A percentile compares a stretch with the other conserved stretches of the same genome.
Conservation (phyloP, 1,140 invertebrate species). For the Lasioglossum albipes region DNA sequence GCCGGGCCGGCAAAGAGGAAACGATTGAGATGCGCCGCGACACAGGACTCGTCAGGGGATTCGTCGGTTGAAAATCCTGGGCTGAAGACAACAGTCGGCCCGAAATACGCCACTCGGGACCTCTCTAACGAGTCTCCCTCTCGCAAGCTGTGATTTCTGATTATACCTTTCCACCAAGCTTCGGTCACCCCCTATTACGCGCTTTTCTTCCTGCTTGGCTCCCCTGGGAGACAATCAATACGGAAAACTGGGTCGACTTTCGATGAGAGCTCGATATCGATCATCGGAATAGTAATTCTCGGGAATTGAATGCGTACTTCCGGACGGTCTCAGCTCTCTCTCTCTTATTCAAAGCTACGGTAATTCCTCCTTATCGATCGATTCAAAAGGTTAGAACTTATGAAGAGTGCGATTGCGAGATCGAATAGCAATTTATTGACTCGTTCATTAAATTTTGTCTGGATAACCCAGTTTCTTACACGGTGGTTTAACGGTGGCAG, state of each 20-base stretch:
- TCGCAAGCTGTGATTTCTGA: constrained; percentile 66
- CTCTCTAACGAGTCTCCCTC: constrained; percentile 59
- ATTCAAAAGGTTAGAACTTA: too few relatives aligned
- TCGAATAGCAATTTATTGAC: too few relatives aligned
- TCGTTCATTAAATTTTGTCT: too few relatives aligned
- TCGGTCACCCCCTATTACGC: constrained; percentile 10
- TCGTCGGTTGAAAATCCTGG: constrained; percentile 28
- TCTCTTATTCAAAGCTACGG: too few relatives aligned
- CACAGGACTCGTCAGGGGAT: constrained; percentile 59
- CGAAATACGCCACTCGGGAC: constrained; percentile 54
- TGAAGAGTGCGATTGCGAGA: too few relatives aligned
- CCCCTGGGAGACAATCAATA: constrained; percentile 41
- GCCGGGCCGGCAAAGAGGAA: constrained; percentile 25
- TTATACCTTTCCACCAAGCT: constrained; percentile 38
- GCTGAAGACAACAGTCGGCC: constrained; percentile 45
- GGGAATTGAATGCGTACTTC: too few relatives aligned
- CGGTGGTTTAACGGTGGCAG: too few relatives aligned
- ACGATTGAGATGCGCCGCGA: constrained; percentile 64
- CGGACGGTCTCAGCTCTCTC: too few relatives aligned
- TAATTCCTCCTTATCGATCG: too few relatives aligned
- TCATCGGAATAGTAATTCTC: not conserved
- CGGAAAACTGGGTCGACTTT: constrained; percentile 37
- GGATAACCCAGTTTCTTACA: too few relatives aligned
- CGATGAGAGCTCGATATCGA: constrained; percentile 29
- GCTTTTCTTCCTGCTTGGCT: constrained; percentile 20